These are phyloP conservation scores for Eudemis profundana DNA, from an alignment of 2,888 invertebrate genomes.

Conservation along the genomic window DNA sequence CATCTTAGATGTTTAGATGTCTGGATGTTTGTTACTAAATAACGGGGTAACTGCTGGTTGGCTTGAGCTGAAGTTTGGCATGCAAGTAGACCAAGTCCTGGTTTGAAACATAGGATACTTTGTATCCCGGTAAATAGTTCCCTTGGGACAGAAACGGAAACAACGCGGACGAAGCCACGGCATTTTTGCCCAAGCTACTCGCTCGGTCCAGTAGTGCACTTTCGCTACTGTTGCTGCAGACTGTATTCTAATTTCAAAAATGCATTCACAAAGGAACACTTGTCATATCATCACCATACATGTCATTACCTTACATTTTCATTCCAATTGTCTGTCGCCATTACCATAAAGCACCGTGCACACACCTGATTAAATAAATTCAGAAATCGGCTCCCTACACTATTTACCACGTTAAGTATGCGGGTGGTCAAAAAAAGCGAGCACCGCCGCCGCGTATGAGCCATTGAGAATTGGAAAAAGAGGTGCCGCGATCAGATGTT, in stretches of 20 bases:
- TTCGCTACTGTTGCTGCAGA: too few relatives aligned
- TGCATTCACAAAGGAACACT: slow-evolving; percentile 19
- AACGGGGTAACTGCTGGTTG: too few relatives aligned
- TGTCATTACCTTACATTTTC: slow-evolving; percentile 29
- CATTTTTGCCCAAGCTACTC: too few relatives aligned
- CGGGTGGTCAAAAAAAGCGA: background rate
- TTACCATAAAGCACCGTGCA: slow-evolving; percentile 34
- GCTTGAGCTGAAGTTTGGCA: too few relatives aligned
- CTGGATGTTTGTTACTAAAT: too few relatives aligned
- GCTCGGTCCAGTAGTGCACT: too few relatives aligned
- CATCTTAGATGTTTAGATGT: too few relatives aligned
- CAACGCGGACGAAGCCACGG: too few relatives aligned
- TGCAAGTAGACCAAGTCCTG: too few relatives aligned
- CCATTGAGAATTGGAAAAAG: background rate
- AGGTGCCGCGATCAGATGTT: background rate
- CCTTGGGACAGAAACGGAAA: too few relatives aligned
- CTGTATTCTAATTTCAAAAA: slow-evolving; percentile 18
- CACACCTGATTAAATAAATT: slow-evolving; percentile 44
- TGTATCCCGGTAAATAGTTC: too few relatives aligned
- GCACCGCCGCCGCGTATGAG: background rate
- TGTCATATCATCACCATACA: slow-evolving; percentile 22
- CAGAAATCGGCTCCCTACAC: slow-evolving; percentile 28
- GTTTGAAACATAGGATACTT: too few relatives aligned
- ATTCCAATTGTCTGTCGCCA: slow-evolving; percentile 24
- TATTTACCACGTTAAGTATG: slow-evolving; percentile 14